Base-by-base conservation (phyloP, 2,113 vertebrate genomes). In the Hypocryptadius cinnamomeus region DNA sequence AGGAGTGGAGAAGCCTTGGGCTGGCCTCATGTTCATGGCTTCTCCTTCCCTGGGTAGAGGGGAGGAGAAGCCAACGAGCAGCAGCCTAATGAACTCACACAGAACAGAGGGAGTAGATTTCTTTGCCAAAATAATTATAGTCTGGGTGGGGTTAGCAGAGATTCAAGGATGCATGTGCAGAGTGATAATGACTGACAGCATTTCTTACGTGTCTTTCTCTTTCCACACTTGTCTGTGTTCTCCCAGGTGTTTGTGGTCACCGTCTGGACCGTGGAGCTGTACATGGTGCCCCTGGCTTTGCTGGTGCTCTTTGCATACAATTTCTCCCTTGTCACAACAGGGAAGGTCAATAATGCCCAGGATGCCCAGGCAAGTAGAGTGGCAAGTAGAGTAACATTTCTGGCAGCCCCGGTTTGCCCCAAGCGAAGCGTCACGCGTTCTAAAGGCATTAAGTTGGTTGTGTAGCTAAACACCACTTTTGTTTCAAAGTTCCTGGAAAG, bases 261-360 rank as follows among this genome's bases (percentile, higher is more conserved):
- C 0, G 98, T 99, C 84, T 99, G 98, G 99, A 96, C 98, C 19
- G 98, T 99, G 95, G 99, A 99, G 69, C 98, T 99, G 74, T 99
- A 99, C 97, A 99, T 99, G 99, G 93, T 99, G 91, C 99, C 99
- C 13, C 97, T 99, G 95, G 98, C 98, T 73, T 96, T 99, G 60
- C 89, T 99, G 66, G 94, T 99, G 80, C 98, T 99, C 70, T 97
- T 99, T 59, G 92, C 97, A 13, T 99, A 99, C 98, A 99, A 99
- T 94, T 99, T 98, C 97, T 98, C 98, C 92, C 98, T 98, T 30
- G 87, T 98, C 85, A 66, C 57, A 5, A 95, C 97, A 6, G 98
- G 98, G 90, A 98, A 97, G 95, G 92, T 93, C 88, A 97, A 78
- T 96, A 97, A 93, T 86, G 83, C 97, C 89, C 98, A 98, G 89